Conservation (phyloP, 1,140 invertebrate species). For the Bombyx mori region DNA sequence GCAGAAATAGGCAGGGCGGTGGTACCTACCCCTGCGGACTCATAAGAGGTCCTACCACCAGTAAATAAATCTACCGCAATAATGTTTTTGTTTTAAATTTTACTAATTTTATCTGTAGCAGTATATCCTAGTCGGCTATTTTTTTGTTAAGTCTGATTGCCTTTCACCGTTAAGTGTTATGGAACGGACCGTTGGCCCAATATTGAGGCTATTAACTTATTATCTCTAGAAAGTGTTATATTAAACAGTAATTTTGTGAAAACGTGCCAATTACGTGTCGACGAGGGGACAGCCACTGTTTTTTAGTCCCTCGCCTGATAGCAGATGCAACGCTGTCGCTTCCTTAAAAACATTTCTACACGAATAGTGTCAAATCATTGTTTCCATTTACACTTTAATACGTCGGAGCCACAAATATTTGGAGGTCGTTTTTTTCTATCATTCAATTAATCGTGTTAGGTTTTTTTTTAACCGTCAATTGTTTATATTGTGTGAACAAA, state of each 20-base stretch:
- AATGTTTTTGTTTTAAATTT: too few species aligned
- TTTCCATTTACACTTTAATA: constrained; percentile 47
- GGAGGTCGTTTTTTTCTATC: not conserved
- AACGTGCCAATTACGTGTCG: constrained; percentile 54
- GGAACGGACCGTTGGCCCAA: constrained; percentile 13
- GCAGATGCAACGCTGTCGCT: constrained; percentile 36
- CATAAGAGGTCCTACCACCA: too few species aligned
- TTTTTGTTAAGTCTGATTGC: constrained; percentile 16
- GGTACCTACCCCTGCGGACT: too few species aligned
- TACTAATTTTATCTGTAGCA: too few species aligned
- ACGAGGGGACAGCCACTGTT: constrained; percentile 21
- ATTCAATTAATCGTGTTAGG: too few species aligned
- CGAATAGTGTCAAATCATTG: constrained; percentile 61
- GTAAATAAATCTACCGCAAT: too few species aligned
- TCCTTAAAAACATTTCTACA: constrained; percentile 53
- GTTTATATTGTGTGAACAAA: too few species aligned
- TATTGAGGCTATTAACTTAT: constrained; percentile 31
- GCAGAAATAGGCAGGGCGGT: too few species aligned
- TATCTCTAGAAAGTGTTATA: constrained; percentile 51
- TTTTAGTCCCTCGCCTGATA: constrained; percentile 35
- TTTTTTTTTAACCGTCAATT: too few species aligned
- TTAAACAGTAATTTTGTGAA: constrained; percentile 57
- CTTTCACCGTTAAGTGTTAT: constrained; percentile 33
- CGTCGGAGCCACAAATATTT: constrained; percentile 21
- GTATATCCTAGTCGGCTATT: not conserved